Base-by-base conservation (phyloP, 2,888 invertebrate species). In the Eulithis prunata region DNA sequence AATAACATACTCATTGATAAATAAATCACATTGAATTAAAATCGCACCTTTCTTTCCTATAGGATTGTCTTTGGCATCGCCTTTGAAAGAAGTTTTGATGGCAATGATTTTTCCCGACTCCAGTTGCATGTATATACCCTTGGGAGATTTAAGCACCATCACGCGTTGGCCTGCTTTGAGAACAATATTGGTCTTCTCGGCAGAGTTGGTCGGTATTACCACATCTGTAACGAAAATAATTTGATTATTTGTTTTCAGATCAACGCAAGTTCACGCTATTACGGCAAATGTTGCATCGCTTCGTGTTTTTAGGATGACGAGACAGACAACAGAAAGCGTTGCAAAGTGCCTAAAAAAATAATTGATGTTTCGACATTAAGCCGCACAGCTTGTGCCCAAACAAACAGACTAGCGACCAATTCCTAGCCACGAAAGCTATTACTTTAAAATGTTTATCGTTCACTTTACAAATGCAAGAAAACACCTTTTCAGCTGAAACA, bases 51-150 rank as follows among this genome's bases (percentile, higher is more conserved):
- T 93, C 76, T 93, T 93, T 59, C 91, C 92, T 49, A 91, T 69
- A 11, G 90, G 88, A 66, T 75, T 87, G 13, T 91, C 90, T 72
- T 91, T 91, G 45, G 71, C 81, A 5, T 91, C 91, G n/a, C 69
- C 82, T 86, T 96, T 96, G 71, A 96, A 94, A 0, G 96, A 95
- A 0, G 96, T 96, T 80, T 96, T 95, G 75, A 99, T 98, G 32
- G 98, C 98, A 72, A 99, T 98, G 68, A 99, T 98, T 90, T 98
- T 98, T 38, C 98, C 98, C 75, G 97, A 98, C 81, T 98, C 97
- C 53, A 98, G 91, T 78, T 98, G 97, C 96, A 99, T 97, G 88
- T 99, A 99, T 73, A 99, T 98, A 55, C 99, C 99, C 88, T 98
- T 98, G 0, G 98, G 97, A 7, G 98, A 98, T 86, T 98, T 98